Evolutionary conservation across 2,888 invertebrate genomes (phyloP).

Genomic region (Sturmia bella): DNA sequence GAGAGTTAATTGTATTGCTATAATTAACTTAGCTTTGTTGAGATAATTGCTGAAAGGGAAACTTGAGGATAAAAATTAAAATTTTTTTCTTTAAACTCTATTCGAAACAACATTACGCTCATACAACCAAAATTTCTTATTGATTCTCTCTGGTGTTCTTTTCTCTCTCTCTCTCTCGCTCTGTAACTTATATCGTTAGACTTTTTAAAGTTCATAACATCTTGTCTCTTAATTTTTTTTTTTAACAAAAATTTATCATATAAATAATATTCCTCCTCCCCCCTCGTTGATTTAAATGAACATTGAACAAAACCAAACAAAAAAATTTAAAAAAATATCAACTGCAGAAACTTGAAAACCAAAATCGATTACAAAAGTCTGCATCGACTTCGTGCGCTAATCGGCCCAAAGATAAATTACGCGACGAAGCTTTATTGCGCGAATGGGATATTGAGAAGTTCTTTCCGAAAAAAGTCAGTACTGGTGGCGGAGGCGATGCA

Average conservation of each 20-base stretch:
- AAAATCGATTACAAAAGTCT: slow-evolving; percentile 78
- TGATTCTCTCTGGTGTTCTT: slow-evolving; percentile 16
- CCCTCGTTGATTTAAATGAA: slow-evolving; percentile 12
- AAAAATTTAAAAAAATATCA: slow-evolving; percentile 43
- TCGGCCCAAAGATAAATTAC: slow-evolving; percentile 74
- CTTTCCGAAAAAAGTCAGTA: slow-evolving; percentile 83
- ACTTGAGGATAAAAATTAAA: no score
- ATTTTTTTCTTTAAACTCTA: no score
- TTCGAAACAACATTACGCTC: neutral
- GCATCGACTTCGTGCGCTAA: slow-evolving; percentile 79
- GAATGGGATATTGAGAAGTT: slow-evolving; percentile 94
- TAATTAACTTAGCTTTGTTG: no score
- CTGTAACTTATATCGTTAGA: slow-evolving; percentile 37
- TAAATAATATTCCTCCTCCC: slow-evolving; percentile 55
- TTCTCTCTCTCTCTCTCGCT: slow-evolving; percentile 27
- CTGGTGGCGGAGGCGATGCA: slow-evolving; percentile 37
- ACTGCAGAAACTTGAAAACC: slow-evolving; percentile 79
- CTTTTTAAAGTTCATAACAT: slow-evolving; percentile 43
- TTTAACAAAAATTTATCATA: slow-evolving; percentile 52
- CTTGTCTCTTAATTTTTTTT: slow-evolving; percentile 50
- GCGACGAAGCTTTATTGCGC: slow-evolving; percentile 90
- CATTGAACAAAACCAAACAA: slow-evolving; percentile 33
- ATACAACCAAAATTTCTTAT: slow-evolving; percentile 31
- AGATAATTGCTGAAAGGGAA: no score
- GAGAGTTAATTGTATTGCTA: no score